Evolutionary conservation across 2,888 invertebrate species (phyloP), one percentile per base, ranked within the genome.

Genomic region (Oscheius sp.): DNA sequence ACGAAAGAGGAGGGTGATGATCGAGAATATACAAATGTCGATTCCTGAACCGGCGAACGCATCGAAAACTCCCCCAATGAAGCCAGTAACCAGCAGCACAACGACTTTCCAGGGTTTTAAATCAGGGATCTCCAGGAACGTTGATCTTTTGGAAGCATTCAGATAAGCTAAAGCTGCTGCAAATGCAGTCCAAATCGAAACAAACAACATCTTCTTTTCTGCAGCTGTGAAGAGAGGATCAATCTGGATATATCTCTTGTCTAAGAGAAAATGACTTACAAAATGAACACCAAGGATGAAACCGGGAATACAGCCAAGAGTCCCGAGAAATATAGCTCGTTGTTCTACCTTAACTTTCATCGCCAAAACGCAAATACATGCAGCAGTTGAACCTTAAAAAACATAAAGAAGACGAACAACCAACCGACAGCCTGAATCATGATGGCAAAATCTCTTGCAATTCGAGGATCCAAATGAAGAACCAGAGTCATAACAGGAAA

Each of bases 191-290:
- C 86, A 86, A 47, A 86, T 80, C 5, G 85, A 81, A 20, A 86
- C 86, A 71, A 86, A 86, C 14, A 81, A 71, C 84, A 86, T 86
- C 68, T 86, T 86, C 77, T 86, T 86, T 67, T 78, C 73, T 8
- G 82, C 70, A 12, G 81, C 78, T 5, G 77, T 71, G 68, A 86
- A 78, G 12, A 72, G 47, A 4, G 78, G 79, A 49, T 86, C 85
- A 26, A 86, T 56, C 76, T 65, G 57, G 33, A 65, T 12, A 38
- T 2, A 17, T 6, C 9, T n/a, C 6, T 17, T 14, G 5, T 44
- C 6, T 44, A 17, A 14, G 6, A 22, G 12, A 22, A 28, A 20
- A 51, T 9, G 12, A 20, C 51, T 30, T 62, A 80, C 80, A 24
- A 71, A 56, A 45, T 75, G 72, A 33, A 86, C 74, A 2, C 86